Conservation (phyloP, 2,113 vertebrate genomes). For the Tetraodon nigroviridis region DNA sequence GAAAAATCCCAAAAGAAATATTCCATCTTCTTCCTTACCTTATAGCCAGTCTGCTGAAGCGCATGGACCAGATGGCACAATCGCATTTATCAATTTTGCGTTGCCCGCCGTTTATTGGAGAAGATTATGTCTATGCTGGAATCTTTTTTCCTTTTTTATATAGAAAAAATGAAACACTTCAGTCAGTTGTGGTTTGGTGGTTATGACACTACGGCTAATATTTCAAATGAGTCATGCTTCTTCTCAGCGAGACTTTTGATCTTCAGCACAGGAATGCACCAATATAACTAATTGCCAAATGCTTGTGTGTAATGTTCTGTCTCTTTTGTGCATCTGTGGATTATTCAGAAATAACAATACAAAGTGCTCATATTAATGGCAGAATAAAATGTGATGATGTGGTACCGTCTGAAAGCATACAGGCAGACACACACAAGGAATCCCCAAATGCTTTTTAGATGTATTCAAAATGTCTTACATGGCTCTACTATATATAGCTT, state of each 20-base stretch:
- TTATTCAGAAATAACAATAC: neutral
- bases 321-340: slow-evolving; percentile 2
- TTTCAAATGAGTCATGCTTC: neutral
- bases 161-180: neutral
- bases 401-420: neutral
- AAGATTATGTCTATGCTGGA: neutral
- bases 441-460: slow-evolving; percentile 59
- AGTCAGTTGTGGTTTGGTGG: neutral
- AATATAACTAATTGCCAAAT: neutral
- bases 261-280: neutral
- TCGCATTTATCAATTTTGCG: neutral
- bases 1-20: neutral
- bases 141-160: too few relatives aligned
- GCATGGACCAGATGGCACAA: too few relatives aligned
- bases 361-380: slow-evolving; percentile 2
- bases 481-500: slow-evolving; percentile 70
- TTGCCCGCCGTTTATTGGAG: neutral
- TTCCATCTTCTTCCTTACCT: neutral
- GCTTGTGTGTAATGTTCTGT: neutral
- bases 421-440: slow-evolving; percentile 21
- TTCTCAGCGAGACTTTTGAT: neutral
- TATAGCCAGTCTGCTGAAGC: neutral
- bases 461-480: slow-evolving; percentile 68
- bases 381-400: slow-evolving; percentile 11
- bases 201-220: neutral